These are phyloP conservation scores for Eublepharis macularius DNA, from an alignment of 2,113 vertebrate genomes.

Conservation along the genomic window DNA sequence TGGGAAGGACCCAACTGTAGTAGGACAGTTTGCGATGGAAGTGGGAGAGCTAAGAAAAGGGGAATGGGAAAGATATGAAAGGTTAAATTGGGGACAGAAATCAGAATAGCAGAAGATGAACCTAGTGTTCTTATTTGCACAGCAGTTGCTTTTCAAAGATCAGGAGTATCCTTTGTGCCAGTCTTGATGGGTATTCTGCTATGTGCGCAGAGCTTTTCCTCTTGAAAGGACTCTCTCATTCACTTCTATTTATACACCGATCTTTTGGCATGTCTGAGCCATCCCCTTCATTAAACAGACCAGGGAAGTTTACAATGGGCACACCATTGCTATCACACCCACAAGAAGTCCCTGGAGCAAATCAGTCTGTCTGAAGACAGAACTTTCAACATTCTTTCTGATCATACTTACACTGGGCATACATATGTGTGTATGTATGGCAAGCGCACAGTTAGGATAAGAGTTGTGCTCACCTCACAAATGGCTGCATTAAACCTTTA, in stretches of 20 bases:
- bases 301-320: too few species aligned
- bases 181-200: not conserved
- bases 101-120: too few species aligned
- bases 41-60: too few species aligned
- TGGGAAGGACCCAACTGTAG: too few species aligned
- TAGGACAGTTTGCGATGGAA: too few species aligned
- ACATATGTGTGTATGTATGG: not conserved
- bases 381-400: not conserved
- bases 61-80: too few species aligned
- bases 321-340: not conserved
- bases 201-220: not conserved
- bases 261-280: not conserved
- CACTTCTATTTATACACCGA: not conserved
- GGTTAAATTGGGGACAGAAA: too few species aligned
- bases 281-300: not conserved
- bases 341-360: not conserved
- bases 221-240: not conserved
- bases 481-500: not conserved
- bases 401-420: not conserved
- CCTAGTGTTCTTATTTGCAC: too few species aligned
- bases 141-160: not conserved
- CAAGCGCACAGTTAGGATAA: not conserved
- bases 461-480: not conserved
- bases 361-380: too few species aligned
- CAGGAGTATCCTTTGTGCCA: not conserved